Base-by-base conservation (phyloP, 2,888 invertebrate genomes). In the Amiota communis region DNA sequence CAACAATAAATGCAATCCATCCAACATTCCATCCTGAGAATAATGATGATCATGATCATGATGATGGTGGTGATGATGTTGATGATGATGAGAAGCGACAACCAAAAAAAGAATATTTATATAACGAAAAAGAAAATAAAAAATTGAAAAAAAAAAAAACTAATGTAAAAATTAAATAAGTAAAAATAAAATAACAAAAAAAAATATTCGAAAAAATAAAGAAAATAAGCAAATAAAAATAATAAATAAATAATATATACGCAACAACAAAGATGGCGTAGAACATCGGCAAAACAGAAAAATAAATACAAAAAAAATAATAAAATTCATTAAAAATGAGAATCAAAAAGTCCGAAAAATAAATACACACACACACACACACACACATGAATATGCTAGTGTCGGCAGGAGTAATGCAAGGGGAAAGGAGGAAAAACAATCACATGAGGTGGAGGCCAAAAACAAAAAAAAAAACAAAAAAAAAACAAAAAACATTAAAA, bases 1-100 rank as follows among this genome's bases (percentile, higher is more conserved):
- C 23, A 23, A 23, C 23, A 23, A 23, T 23, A 23, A 23, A 23
- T 23, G 23, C 23, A 23, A 23, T 23, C 23, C 23, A 23, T 23
- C 23, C 23, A 23, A 23, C 23, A 23, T 23, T 23, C 23, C 23
- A 23, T 23, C 23, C 23, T 23, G 23, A 23, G 3, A 23, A 23
- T 23, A 23, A 23, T 12, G 11, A 56, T 8, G 17, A 57, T 10
- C 15, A 8, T 53, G 9, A 11, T 53, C 6, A 8, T 53, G 23
- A 23, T 23, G 23, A 23, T 3, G 23, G 8, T 59, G 15, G 9
- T 47, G 48, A 48, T 48, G 17, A 82, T 82, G 79, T 82, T 86
- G 87, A 83, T 85, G 86, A 81, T 81, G 85, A 85, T 79, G 81
- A 84, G 81, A 80, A 76, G 75, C 68, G 53, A 57, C 57, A 57